Base-by-base conservation (phyloP, 2,113 vertebrate species). In the Ptilonorhynchus violaceus region DNA sequence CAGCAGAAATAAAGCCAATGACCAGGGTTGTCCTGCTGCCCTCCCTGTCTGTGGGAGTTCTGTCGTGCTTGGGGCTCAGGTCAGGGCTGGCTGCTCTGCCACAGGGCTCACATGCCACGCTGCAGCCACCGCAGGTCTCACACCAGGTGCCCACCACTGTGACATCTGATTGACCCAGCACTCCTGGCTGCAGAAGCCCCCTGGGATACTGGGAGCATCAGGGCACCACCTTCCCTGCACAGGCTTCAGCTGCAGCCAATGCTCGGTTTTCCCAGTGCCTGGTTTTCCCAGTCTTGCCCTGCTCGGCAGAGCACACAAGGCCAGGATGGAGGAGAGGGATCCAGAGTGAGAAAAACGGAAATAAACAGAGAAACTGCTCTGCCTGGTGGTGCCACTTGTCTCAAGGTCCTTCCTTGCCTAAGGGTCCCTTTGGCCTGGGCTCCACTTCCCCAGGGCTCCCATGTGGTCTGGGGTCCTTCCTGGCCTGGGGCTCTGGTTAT, bases 111-210 rank as follows among this genome's bases (percentile, higher is more conserved):
- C 0, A 4, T 2, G 41, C 30, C 1, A 4, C 85, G 20, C 3
- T 1, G 4, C 78, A 73, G 37, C 52, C 41, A 5, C 4, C 35
- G 15, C 56, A 4, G 44, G 31, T 25, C n/a, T 31, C 25, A 2
- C 11, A 0, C 0, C 19, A 6, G 13, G 6, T 41, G 79, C 89
- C 66, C 24, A 23, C 24, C 58, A 2, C 53, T 0, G 4, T 2
- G 49, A 16, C 1, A 3, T 11, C 37, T 11, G 83, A 4, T 49
- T 7, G 2, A 1, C 30, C 50, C 81, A 25, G 77, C 9, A 7
- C 46, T 13, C 20, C 46, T 1, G 68, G 52, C 53, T 39, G 44
- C 0, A 23, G 42, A 5, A 44, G 15, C 10, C 27, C 25, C 59
- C 60, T 6, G 47, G 41, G 39, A 16, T 3, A 2, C 14, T 8